Conservation (phyloP, 1,140 invertebrate genomes). For the Piezodorus guildinii region DNA sequence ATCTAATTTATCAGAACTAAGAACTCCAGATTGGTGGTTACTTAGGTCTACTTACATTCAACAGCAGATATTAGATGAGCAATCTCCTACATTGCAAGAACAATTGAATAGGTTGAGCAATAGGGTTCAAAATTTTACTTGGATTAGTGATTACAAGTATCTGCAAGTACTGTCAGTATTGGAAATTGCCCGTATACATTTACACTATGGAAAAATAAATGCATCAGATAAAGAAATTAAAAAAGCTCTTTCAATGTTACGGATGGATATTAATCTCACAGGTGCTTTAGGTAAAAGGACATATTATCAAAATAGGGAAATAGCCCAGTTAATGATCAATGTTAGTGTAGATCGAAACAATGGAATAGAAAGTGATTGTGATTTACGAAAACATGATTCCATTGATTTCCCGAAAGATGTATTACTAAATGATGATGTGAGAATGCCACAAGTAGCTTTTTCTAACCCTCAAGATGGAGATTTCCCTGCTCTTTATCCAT, state of each 20-base stretch:
- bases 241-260: constrained; percentile 48
- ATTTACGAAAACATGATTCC: not conserved
- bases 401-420: constrained; percentile 40
- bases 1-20: constrained; percentile 35
- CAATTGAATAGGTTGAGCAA: constrained; percentile 46
- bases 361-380: constrained; percentile 30
- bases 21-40: constrained; percentile 56
- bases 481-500: constrained; percentile 46
- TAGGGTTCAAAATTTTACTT: constrained; percentile 38
- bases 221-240: constrained; percentile 54
- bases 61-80: constrained; percentile 61
- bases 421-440: constrained; percentile 68
- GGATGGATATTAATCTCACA: constrained; percentile 35
- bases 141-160: constrained; percentile 35
- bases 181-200: constrained; percentile 61
- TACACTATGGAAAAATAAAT: constrained; percentile 58
- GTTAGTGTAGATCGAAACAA: constrained; percentile 38
- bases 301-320: constrained; percentile 66
- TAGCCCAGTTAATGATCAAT: constrained; percentile 68
- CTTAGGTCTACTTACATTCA: constrained; percentile 57
- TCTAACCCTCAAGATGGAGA: constrained; percentile 42
- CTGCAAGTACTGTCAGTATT: constrained; percentile 53
- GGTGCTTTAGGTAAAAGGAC: constrained; percentile 73
- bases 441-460: constrained; percentile 66
- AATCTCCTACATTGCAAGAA: constrained; percentile 48